Evolutionary conservation across 2,113 vertebrate genomes (phyloP).

Genomic region (Microtus ochrogaster): DNA sequence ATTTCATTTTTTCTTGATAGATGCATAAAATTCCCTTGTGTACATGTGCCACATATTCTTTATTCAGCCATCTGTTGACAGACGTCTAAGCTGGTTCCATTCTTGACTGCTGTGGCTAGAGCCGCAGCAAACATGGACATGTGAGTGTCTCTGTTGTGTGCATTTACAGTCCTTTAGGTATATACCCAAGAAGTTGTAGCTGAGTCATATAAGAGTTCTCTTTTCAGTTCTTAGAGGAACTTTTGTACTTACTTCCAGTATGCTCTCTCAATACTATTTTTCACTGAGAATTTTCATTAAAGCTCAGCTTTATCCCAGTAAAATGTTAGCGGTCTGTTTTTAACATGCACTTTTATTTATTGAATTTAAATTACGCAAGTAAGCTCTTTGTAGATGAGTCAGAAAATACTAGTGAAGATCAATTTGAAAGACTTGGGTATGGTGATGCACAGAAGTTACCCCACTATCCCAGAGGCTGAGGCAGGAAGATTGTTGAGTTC

Average conservation of each 20-base stretch:
- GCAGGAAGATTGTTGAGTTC: background rate
- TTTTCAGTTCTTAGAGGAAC: background rate
- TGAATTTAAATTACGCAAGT: background rate
- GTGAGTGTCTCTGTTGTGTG: background rate
- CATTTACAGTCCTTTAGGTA: background rate
- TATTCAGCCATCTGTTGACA: background rate
- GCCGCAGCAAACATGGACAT: background rate
- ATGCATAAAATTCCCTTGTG: background rate
- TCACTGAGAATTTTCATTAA: constrained; percentile 22
- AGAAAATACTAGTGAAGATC: constrained; percentile 49
- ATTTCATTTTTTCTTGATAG: background rate
- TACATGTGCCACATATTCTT: background rate
- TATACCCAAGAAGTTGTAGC: background rate
- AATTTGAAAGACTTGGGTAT: constrained; percentile 10
- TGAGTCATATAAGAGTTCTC: background rate
- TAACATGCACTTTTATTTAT: constrained; percentile 17
- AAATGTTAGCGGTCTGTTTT: background rate
- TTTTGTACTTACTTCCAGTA: background rate
- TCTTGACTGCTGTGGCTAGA: background rate
- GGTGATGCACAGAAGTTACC: background rate
- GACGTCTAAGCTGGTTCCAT: background rate
- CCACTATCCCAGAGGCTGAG: background rate
- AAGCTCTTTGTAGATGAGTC: constrained; percentile 26
- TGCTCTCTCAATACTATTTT: background rate
- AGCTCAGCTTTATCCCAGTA: background rate